These are phyloP conservation scores for Dicentrarchus labrax DNA, from an alignment of 2,113 vertebrate genomes.

Conservation along the genomic window DNA sequence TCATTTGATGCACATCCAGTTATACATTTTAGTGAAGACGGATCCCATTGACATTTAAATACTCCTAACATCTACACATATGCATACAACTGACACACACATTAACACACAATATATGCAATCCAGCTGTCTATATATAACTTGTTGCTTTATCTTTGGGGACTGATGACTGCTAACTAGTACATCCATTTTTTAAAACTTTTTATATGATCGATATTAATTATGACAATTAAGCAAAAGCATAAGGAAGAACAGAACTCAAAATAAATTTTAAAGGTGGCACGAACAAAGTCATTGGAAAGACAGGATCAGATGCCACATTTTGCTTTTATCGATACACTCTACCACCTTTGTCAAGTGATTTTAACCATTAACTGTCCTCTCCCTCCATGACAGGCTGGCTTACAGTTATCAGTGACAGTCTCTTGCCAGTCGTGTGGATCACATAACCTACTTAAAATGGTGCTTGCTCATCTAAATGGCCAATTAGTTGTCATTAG, in stretches of 20 bases:
- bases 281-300: no score
- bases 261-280: no score
- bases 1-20: neutral
- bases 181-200: neutral
- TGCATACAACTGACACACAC: neutral
- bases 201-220: neutral
- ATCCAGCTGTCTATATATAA: neutral
- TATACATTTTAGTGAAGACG: neutral
- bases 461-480: constrained; percentile 21
- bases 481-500: constrained; percentile 18
- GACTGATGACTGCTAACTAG: neutral
- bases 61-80: neutral
- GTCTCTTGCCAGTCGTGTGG: neutral
- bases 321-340: no score
- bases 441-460: constrained; percentile 26
- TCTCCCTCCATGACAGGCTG: neutral
- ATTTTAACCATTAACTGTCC: neutral
- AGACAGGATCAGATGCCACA: no score
- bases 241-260: no score
- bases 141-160: neutral
- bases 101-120: neutral
- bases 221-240: neutral
- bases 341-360: neutral
- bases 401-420: neutral
- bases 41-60: neutral